Conservation (phyloP, 2,797 vertebrate species). For the Gallinago stenura region DNA sequence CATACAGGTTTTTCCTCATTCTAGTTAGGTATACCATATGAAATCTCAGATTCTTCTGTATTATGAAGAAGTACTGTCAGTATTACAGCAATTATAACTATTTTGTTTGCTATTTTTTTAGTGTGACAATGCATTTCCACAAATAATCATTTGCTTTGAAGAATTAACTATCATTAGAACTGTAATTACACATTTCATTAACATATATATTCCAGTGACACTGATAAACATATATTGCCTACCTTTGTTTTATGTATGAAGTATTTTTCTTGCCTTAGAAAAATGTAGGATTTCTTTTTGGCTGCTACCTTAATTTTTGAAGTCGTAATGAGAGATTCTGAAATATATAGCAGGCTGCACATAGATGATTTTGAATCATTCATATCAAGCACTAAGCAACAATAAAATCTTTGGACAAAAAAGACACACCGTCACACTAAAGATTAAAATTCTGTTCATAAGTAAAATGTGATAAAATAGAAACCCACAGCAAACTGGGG, state of each 20-base stretch:
- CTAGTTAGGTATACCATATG: background rate
- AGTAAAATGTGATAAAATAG: background rate
- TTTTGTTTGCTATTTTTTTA: background rate
- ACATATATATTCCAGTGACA: background rate
- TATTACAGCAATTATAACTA: background rate
- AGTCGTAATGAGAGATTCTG: background rate
- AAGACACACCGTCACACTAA: background rate
- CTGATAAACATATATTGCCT: background rate
- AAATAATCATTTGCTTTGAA: background rate
- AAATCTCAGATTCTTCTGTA: background rate
- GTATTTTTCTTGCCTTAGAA: background rate
- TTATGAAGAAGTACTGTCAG: background rate
- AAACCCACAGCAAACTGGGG: background rate
- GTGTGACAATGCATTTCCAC: background rate
- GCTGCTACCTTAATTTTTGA: background rate
- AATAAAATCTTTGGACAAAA: background rate
- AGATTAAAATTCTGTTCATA: background rate
- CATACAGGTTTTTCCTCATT: background rate
- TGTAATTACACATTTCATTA: background rate
- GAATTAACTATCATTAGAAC: background rate
- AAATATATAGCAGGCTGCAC: background rate
- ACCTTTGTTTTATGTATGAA: background rate
- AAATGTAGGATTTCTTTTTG: background rate
- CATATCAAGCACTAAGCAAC: background rate
- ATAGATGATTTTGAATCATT: background rate